Percentiles rank a stretch among this genome's conserved stretches.
These are phyloP conservation scores for Oreochromis niloticus DNA, from an alignment of 2,113 vertebrate genomes.

Conservation along the genomic window DNA sequence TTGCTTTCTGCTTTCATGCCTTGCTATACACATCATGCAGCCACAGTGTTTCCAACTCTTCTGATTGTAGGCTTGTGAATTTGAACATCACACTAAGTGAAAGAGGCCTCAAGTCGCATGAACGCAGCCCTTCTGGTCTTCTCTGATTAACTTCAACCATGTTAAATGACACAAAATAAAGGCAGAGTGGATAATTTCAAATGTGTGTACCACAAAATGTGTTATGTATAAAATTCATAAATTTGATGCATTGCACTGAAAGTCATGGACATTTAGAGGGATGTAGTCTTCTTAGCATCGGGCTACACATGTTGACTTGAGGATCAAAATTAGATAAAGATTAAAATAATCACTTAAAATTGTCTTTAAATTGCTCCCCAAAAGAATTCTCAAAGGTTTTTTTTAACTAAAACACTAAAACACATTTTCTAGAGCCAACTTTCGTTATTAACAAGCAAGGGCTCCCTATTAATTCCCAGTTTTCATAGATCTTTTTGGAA, in stretches of 20 bases:
- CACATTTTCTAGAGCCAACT: not conserved
- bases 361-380: not conserved
- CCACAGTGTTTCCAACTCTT: not conserved
- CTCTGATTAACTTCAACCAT: not conserved
- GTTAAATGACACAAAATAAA: not conserved
- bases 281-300: not conserved
- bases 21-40: not conserved
- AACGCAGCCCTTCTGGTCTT: not conserved
- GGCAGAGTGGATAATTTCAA: not conserved
- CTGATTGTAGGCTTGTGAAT: not conserved
- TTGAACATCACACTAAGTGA: not conserved
- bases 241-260: not conserved
- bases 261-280: not conserved
- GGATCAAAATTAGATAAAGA: not conserved
- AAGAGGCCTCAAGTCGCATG: not conserved
- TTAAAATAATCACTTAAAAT: not conserved
- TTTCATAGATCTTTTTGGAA: not conserved
- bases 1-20: not conserved
- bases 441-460: not conserved
- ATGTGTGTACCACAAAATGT: not conserved
- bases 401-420: not conserved
- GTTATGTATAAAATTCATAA: not conserved
- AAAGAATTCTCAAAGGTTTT: not conserved
- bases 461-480: not conserved
- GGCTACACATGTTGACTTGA: not conserved